Conservation (phyloP, 2,113 vertebrate genomes). For the Ranitomeya variabilis region DNA sequence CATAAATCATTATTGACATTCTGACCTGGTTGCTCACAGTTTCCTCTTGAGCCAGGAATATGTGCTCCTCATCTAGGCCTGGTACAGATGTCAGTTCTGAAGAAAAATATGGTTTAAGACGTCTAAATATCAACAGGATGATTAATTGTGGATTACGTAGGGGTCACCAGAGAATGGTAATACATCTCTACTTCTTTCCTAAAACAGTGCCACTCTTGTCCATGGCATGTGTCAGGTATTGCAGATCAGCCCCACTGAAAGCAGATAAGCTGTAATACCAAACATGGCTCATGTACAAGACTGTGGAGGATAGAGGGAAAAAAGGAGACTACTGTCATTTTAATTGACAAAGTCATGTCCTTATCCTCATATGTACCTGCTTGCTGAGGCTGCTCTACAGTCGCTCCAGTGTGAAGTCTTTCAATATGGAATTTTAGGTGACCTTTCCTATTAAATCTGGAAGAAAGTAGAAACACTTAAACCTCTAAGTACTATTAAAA, state of each 20-base stretch:
- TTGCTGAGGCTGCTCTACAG: slow-evolving; percentile 38
- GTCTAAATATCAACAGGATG: not conserved
- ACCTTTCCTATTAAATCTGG: slow-evolving; percentile 93
- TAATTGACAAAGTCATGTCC: not conserved
- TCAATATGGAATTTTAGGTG: slow-evolving; percentile 98
- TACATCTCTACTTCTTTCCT: not conserved
- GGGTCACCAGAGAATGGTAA: not conserved
- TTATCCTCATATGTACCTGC: slow-evolving; percentile 6
- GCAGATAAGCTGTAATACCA: not conserved
- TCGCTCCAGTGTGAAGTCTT: slow-evolving; percentile 86
- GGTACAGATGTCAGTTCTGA: slow-evolving; percentile 9
- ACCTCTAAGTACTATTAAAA: not conserved
- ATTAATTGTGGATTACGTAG: not conserved
- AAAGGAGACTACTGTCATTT: not conserved
- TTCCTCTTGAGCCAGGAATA: slow-evolving; percentile 91
- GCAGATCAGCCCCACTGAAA: not conserved
- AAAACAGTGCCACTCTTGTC: not conserved
- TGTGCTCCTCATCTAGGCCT: slow-evolving; percentile 86
- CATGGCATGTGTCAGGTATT: not conserved
- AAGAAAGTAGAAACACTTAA: not conserved
- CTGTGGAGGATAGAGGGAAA: not conserved
- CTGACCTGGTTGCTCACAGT: slow-evolving; percentile 82
- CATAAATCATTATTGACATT: not conserved
- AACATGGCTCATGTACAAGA: not conserved
- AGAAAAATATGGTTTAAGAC: not conserved